Evolutionary conservation across 2,888 invertebrate species (phyloP).

Genomic region (Rhogogaster chlorosoma): DNA sequence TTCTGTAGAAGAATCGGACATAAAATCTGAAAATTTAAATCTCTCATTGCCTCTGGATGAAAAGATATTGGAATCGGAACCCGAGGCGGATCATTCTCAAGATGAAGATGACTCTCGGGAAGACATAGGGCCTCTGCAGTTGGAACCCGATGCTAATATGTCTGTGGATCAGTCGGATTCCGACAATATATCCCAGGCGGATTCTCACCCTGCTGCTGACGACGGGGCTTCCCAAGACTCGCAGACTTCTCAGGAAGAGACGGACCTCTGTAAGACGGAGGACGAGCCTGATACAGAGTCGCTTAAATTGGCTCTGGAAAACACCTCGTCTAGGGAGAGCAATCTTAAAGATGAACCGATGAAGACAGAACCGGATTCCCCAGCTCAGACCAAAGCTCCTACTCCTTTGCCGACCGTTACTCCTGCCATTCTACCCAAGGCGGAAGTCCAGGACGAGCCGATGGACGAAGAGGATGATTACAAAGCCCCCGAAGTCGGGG

Average conservation of each 20-base stretch:
- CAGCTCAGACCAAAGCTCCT: slow-evolving; percentile 39
- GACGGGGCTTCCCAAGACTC: slow-evolving; percentile 67
- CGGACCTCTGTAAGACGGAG: slow-evolving; percentile 51
- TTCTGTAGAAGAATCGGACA: neutral
- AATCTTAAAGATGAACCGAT: slow-evolving; percentile 63
- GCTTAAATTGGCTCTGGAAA: slow-evolving; percentile 49
- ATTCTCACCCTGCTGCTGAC: slow-evolving; percentile 55
- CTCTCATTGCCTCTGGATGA: slow-evolving; percentile 47
- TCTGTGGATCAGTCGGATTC: slow-evolving; percentile 30
- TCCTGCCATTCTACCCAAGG: slow-evolving; percentile 31
- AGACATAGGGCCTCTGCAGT: neutral
- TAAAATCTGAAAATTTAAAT: slow-evolving; percentile 10
- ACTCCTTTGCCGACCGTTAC: slow-evolving; percentile 39
- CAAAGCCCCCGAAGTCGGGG: neutral
- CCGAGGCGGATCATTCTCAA: slow-evolving; percentile 36
- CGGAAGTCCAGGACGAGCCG: slow-evolving; percentile 59
- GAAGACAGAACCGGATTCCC: slow-evolving; percentile 25
- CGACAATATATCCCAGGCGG: slow-evolving; percentile 60
- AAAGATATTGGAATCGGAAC: slow-evolving; percentile 41
- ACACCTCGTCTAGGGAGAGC: slow-evolving; percentile 57
- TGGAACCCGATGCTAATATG: slow-evolving; percentile 12
- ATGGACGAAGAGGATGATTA: slow-evolving; percentile 60
- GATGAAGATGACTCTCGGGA: slow-evolving; percentile 47
- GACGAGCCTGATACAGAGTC: slow-evolving; percentile 53
- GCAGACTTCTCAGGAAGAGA: slow-evolving; percentile 64